Evolutionary conservation across 2,797 vertebrate species (phyloP), one percentile per base, ranked within the genome.

Genomic region (Sphenodon punctatus): DNA sequence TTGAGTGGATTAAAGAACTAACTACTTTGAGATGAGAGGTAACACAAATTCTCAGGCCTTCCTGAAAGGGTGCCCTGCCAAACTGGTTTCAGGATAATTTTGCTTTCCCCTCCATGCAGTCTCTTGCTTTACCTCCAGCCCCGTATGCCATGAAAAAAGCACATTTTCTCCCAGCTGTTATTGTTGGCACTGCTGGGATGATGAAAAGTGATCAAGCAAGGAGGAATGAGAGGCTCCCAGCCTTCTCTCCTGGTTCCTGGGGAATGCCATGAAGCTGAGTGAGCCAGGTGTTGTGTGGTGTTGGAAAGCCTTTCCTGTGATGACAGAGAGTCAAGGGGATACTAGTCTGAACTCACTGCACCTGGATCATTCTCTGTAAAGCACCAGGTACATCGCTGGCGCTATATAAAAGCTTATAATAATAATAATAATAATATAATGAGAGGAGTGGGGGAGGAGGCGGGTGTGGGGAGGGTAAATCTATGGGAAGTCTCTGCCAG

Each of bases 281-380:
- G 46, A 75, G 19, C 75, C 84, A 82, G 84, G 87, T 86, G 89
- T 1, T 15, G 16, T 11, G 75, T 71, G 72, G 75, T 1, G 38
- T 53, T 51, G 79, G 79, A 10, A 27, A 6, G 55, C 48, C 19
- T 58, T 81, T 39, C 39, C 1, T 2, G 74, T 20, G 66, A 67
- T 59, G 75, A 90, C 69, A 85, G 79, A 75, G 60, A 67, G 68
- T 22, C 49, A 67, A 75, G 76, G 38, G 59, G 66, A 32, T 1
- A 0, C 46, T 56, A 4, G 51, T 51, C 80, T 56, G 74, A 82
- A 78, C 74, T 77, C 67, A 65, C 75, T 22, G 9, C 53, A 48
- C 66, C 69, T 89, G 88, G 85, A 64, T n/a, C n/a, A n/a, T n/a
- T n/a, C n/a, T n/a, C n/a, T n/a, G n/a, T n/a, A n/a, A n/a, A n/a